Conservation (phyloP, 2,888 invertebrate genomes). For the Ormyrus nitidulus region DNA sequence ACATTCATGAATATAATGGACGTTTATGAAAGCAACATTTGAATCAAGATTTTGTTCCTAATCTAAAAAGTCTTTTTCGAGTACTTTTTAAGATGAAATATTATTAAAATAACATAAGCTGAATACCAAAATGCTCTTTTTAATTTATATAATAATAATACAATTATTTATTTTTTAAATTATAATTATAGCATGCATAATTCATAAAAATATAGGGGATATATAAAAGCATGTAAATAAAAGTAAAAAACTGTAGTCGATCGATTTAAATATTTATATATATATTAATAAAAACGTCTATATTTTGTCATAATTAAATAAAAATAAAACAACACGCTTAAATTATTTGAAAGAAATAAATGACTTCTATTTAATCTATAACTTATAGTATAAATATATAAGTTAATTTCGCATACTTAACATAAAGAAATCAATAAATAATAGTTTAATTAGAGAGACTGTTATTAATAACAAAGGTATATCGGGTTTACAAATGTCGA, state of each 20-base stretch:
- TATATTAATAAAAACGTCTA: no score
- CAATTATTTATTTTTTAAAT: background rate
- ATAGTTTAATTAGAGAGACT: conserved; percentile 37
- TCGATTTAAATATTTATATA: no score
- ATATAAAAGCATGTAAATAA: no score
- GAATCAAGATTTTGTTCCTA: background rate
- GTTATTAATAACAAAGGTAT: conserved; percentile 51
- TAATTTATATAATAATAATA: background rate
- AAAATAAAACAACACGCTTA: background rate
- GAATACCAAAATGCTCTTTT: background rate
- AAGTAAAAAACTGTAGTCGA: no score
- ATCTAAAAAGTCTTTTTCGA: background rate
- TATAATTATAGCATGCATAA: background rate
- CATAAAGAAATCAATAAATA: conserved; percentile 22
- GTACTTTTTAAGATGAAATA: background rate
- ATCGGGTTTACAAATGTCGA: conserved; percentile 50
- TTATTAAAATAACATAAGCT: background rate
- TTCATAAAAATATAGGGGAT: background rate
- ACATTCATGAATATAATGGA: no score
- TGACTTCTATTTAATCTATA: background rate
- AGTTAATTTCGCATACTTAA: background rate
- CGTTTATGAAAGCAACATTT: conserved; percentile 12
- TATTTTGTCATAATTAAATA: no score
- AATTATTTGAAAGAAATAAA: background rate
- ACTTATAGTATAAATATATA: conserved; percentile 2